Evolutionary conservation across 2,888 invertebrate genomes (phyloP).

Genomic region (Buathra laborator): DNA sequence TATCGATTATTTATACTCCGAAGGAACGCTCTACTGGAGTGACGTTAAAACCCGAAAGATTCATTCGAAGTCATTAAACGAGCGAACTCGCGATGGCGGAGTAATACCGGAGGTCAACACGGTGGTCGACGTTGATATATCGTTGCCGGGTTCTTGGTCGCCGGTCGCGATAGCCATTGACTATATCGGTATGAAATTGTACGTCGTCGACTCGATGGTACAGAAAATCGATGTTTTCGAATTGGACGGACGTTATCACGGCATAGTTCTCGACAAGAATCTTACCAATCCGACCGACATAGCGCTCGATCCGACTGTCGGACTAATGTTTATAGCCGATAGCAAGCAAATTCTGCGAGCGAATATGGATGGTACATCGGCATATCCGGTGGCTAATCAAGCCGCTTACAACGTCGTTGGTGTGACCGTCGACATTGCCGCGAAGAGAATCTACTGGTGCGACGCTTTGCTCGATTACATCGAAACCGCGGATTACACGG

Average conservation of each 20-base stretch:
- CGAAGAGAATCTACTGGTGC: slow-evolving; percentile 97
- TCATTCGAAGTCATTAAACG: slow-evolving; percentile 85
- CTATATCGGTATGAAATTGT: slow-evolving; percentile 98
- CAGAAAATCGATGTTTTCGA: slow-evolving; percentile 98
- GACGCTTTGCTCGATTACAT: slow-evolving; percentile 98
- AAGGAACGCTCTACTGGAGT: slow-evolving; percentile 94
- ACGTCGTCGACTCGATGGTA: slow-evolving; percentile 96
- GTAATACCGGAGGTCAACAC: background rate
- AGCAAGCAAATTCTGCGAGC: slow-evolving; percentile 94
- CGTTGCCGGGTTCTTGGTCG: slow-evolving; percentile 94
- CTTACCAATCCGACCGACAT: slow-evolving; percentile 96
- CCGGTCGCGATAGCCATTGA: slow-evolving; percentile 97
- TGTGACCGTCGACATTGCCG: slow-evolving; percentile 95
- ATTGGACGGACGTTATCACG: slow-evolving; percentile 94
- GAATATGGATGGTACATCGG: slow-evolving; percentile 97
- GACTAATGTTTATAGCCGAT: slow-evolving; percentile 95
- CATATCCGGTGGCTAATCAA: slow-evolving; percentile 94
- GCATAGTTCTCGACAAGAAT: slow-evolving; percentile 96
- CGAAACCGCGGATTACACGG: slow-evolving; percentile 97
- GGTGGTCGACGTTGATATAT: slow-evolving; percentile 87
- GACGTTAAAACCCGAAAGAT: slow-evolving; percentile 95
- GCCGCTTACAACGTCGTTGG: slow-evolving; percentile 98
- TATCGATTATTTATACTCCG: slow-evolving; percentile 92
- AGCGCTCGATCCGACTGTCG: slow-evolving; percentile 96
- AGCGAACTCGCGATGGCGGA: slow-evolving; percentile 38